phyloP scores from a whole-genome alignment of 2,888 invertebrate genomes.

The Acholoe squamosa region DNA sequence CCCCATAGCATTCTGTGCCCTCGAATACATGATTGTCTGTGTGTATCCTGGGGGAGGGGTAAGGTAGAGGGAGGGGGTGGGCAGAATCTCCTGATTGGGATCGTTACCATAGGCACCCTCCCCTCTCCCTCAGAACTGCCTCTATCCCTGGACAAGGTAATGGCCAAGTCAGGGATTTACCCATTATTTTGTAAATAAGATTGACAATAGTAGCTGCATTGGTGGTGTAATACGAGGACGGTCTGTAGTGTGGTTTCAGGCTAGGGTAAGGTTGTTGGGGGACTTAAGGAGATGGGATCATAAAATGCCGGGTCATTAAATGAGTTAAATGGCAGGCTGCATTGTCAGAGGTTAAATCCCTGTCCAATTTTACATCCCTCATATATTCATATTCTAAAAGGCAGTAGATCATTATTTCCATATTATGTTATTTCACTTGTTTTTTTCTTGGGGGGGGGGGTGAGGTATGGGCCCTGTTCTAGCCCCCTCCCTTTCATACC shows the following conservation, averaged over 20 bases:
- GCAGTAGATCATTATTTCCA: neutral
- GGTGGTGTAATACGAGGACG: neutral
- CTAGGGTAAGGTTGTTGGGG: neutral
- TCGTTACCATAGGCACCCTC: neutral
- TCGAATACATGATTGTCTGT: neutral
- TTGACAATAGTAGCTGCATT: neutral
- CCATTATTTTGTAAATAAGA: constrained; percentile 32
- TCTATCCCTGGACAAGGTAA: neutral
- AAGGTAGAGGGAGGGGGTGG: neutral
- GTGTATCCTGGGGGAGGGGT: neutral
- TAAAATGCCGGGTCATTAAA: neutral
- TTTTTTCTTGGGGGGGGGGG: neutral
- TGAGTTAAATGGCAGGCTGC: neutral
- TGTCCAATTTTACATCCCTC: neutral
- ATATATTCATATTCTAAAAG: too few species aligned
- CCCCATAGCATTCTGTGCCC: neutral
- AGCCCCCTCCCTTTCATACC: neutral
- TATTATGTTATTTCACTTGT: neutral
- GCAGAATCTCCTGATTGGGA: neutral
- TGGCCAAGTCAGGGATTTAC: neutral
- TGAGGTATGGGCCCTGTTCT: neutral
- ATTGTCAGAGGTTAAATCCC: neutral
- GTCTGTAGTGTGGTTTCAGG: neutral
- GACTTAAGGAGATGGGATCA: neutral
- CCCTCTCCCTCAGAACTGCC: neutral